These are phyloP conservation scores for Ectemnius cavifrons DNA, from an alignment of 2,888 invertebrate genomes.

Conservation along the genomic window DNA sequence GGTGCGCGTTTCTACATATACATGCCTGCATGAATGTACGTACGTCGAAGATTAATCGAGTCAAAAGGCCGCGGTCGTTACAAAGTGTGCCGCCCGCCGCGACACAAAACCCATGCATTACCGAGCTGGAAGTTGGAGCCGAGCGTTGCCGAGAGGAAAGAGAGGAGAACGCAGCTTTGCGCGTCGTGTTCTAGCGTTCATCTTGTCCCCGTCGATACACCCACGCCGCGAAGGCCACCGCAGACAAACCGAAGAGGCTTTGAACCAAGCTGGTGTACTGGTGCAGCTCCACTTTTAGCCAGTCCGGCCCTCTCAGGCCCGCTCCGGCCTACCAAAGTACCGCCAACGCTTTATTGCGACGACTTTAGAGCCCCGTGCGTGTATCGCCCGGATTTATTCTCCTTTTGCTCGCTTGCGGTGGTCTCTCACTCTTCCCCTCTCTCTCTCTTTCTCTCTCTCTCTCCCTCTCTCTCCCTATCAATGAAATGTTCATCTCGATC, in stretches of 20 bases:
- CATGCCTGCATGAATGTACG: constrained; percentile 43
- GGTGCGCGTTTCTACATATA: background rate
- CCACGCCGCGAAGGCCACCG: constrained; percentile 59
- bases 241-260: background rate
- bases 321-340: no score
- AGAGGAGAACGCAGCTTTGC: constrained; percentile 47
- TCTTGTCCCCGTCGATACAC: constrained; percentile 72
- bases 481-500: no score
- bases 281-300: no score
- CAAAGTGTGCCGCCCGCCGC: constrained; percentile 78
- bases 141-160: constrained; percentile 46
- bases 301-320: no score
- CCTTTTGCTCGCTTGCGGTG: no score
- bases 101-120: constrained; percentile 74
- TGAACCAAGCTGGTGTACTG: no score
- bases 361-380: no score
- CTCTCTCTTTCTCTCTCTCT: no score
- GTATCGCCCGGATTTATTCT: no score
- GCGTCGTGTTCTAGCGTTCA: constrained; percentile 69
- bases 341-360: no score
- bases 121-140: constrained; percentile 42
- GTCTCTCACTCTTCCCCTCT: no score
- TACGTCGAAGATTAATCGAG: constrained; percentile 78
- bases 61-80: constrained; percentile 77
- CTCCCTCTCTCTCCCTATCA: no score